Base-by-base conservation (phyloP, 2,888 invertebrate genomes). In the Drosophila engyochracea region DNA sequence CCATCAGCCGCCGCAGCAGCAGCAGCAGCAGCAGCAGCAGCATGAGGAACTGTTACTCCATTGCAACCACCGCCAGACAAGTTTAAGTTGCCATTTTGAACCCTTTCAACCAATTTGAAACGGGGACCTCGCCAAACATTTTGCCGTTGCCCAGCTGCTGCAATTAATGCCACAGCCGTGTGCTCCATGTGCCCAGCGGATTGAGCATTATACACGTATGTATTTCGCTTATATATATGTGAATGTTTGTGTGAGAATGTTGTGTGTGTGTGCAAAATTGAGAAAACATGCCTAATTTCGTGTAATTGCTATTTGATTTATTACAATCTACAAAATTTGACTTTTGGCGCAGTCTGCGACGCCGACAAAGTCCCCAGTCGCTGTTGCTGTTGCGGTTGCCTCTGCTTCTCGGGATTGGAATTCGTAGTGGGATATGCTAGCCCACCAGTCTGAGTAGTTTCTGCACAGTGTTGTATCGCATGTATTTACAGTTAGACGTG, bases 291-390 rank as follows among this genome's bases (percentile, higher is more conserved):
- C 91, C 91, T 92, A 92, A 92, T 91, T 92, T 92, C 90, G 81
- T 92, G 92, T 92, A 92, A 92, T 92, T 92, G 92, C 92, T 85
- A 91, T 92, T 91, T 92, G 92, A 92, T 92, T 92, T 92, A 92
- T 92, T 92, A 85, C 90, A 88, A 91, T 89, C 90, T 91, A 87
- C 79, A 85, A 91, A 91, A 86, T 91, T 91, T 92, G 91, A 91
- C 89, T 92, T 91, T 90, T 91, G 90, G 83, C 85, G 89, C 91
- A 91, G 87, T 79, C 81, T 82, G 76, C 76, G 80, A 54, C 64
- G 74, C 73, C 82, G 73, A 74, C 82, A 80, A 81, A 82, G 66
- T 82, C 79, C 79, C 82, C 81, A 82, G 65, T 67, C 55, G 71
- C 47, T 41, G 57, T n/a, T 52, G 60, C 41, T 62, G 53, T 33